Evolutionary conservation across 92 coral and sea anemone genomes (phyloP).

Genomic region (Phymanthus crucifer): DNA sequence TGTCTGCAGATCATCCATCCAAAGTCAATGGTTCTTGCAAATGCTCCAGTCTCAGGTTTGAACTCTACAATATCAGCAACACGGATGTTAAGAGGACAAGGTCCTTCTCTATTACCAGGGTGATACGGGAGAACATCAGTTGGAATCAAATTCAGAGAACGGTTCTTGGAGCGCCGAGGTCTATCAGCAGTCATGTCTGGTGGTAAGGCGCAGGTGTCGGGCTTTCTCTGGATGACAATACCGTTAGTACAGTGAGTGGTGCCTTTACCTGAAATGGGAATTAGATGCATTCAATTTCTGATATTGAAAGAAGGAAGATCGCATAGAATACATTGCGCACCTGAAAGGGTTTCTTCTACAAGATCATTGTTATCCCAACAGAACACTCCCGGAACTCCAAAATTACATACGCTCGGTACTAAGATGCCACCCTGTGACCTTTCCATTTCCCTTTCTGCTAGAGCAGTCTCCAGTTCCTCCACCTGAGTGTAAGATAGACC

Average conservation of each 20-base stretch:
- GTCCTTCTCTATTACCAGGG: constrained; percentile 55
- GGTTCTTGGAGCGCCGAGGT: constrained; percentile 34
- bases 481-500: constrained; percentile 56
- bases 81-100: constrained; percentile 38
- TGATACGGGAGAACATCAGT: constrained; percentile 60
- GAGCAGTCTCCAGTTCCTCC: constrained; percentile 63
- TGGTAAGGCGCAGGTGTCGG: constrained; percentile 49
- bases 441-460: constrained; percentile 54
- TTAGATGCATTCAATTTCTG: neutral
- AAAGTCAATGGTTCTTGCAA: constrained; percentile 63
- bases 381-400: constrained; percentile 47
- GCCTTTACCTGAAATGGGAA: constrained; percentile 37
- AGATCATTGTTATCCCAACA: constrained; percentile 72
- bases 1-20: constrained; percentile 70
- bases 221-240: constrained; percentile 50
- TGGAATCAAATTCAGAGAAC: constrained; percentile 39
- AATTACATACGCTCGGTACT: constrained; percentile 43
- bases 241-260: constrained; percentile 67
- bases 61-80: constrained; percentile 21
- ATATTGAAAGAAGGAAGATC: neutral
- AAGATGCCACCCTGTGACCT: constrained; percentile 41
- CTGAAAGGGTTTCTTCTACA: constrained; percentile 63
- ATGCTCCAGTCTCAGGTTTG: constrained; percentile 23
- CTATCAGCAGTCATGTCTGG: constrained; percentile 42
- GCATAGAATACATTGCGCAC: neutral